Evolutionary conservation across 2,888 invertebrate genomes (phyloP), one percentile per base, ranked within the genome.

Genomic region (Pterobdella sp.): DNA sequence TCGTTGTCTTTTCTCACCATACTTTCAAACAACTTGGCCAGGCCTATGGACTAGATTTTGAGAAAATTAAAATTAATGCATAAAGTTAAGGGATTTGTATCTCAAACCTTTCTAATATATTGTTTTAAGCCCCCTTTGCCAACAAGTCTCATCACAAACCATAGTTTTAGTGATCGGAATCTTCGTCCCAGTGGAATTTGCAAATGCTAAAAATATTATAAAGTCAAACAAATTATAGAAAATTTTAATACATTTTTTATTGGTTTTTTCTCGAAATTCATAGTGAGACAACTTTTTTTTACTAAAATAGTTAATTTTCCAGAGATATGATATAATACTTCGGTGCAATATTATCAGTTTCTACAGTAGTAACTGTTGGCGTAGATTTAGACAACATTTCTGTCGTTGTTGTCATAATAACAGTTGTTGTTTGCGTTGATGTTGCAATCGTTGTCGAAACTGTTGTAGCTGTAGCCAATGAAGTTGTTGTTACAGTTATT

Each of bases 151-250:
- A 95, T 85, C 0, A 92, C 92, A 76, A 93, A 92, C 95, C 95
- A 95, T n/a, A 95, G 84, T 83, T 95, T 95, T 31, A 95, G 84
- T 0, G 95, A 88, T 67, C 94, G 88, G 82, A 95, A 94, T 77
- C 93, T 86, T 74, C 94, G 87, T 0, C 93, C 93, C 34, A 94
- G 85, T 2, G 92, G 89, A 81, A 93, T 90, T 84, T 92, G 91
- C 91, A 91, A 92, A 80, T 92, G 90, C 86, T 93, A 85, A 76
- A 88, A 88, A 64, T n/a, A n/a, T n/a, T n/a, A n/a, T n/a, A 35
- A 60, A 36, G 14, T 7, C 36, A 65, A 37, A 49, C 31, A 60
- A 1, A 26, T 37, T 31, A 68, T n/a, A n/a, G 3, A 72, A 68
- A 36, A 4, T 37, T n/a, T 37, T 14, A 64, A 14, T 7, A 26